Evolutionary conservation across 2,888 invertebrate species (phyloP).

Genomic region (Teleogryllus oceanicus): DNA sequence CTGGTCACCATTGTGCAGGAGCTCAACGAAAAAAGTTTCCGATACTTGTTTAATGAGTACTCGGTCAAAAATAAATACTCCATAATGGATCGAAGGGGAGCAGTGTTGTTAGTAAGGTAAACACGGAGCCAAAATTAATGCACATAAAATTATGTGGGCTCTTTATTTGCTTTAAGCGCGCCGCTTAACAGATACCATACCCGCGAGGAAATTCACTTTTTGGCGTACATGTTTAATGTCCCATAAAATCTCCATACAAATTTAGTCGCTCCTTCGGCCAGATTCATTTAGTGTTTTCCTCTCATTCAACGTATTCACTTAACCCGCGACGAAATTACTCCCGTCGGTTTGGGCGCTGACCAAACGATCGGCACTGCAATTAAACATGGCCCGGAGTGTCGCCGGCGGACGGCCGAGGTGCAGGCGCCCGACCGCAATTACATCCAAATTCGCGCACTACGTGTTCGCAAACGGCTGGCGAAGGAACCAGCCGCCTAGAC

Average conservation of each 20-base stretch:
- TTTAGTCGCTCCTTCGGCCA: not conserved
- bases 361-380: not conserved
- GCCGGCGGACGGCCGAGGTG: not conserved
- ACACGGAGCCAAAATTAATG: slow-evolving; percentile 4
- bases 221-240: slow-evolving; percentile 1
- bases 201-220: slow-evolving; percentile 8
- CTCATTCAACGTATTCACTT: not conserved
- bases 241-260: slow-evolving; percentile 18
- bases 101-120: slow-evolving; percentile 2
- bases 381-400: not conserved
- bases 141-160: not conserved
- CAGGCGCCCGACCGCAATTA: not conserved
- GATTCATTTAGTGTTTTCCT: not conserved
- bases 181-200: not conserved
- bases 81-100: not conserved
- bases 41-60: slow-evolving; percentile 9
- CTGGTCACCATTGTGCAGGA: not conserved
- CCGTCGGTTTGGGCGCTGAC: not conserved
- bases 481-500: not conserved
- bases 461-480: not conserved
- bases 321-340: slow-evolving; percentile 5
- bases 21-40: not conserved
- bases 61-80: not conserved
- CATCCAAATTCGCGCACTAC: not conserved
- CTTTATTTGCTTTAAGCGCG: slow-evolving; percentile 1